Percentiles rank a stretch among this genome's conserved stretches.
phyloP scores from a whole-genome alignment of 2,888 invertebrate species.

The Drosophila nr. fundita region DNA sequence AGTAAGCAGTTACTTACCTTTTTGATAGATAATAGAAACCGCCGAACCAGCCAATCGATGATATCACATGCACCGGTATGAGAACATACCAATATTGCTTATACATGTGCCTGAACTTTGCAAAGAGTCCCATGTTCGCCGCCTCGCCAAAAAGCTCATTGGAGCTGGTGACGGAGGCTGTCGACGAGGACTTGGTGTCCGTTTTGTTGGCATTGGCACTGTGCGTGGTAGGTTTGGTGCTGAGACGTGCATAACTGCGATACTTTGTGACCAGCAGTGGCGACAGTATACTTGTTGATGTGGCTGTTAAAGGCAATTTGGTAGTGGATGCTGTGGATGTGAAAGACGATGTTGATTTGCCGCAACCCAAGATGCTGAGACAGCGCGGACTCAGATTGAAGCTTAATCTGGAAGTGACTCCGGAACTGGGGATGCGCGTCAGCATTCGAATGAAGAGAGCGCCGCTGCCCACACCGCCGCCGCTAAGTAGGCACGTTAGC shows the following conservation, averaged over 20 bases:
- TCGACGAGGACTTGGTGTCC: slow-evolving; percentile 67
- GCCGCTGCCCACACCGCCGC: slow-evolving; percentile 15
- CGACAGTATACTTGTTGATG: slow-evolving; percentile 34
- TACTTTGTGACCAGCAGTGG: slow-evolving; percentile 43
- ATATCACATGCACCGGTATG: slow-evolving; percentile 95
- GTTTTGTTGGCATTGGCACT: slow-evolving; percentile 64
- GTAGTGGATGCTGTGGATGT: slow-evolving; percentile 8
- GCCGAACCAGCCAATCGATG: slow-evolving; percentile 95
- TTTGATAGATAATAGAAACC: slow-evolving; percentile 93
- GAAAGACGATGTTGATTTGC: slow-evolving; percentile 8
- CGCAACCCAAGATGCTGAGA: slow-evolving; percentile 34
- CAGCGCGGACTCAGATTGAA: slow-evolving; percentile 36
- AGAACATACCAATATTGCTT: slow-evolving; percentile 98
- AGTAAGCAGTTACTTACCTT: slow-evolving; percentile 87
- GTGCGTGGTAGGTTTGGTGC: slow-evolving; percentile 60
- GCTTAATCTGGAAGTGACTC: slow-evolving; percentile 14
- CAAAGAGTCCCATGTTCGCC: slow-evolving; percentile 88
- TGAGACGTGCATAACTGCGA: slow-evolving; percentile 49
- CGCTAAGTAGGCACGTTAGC: slow-evolving; percentile 37
- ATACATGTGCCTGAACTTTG: slow-evolving; percentile 95
- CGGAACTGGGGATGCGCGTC: slow-evolving; percentile 13
- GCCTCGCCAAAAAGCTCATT: slow-evolving; percentile 80
- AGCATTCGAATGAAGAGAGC: slow-evolving; percentile 31
- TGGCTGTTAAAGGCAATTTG: slow-evolving; percentile 22
- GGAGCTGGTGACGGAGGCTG: slow-evolving; percentile 48